These are phyloP conservation scores for Halcyon badia DNA, from an alignment of 2,797 vertebrate species.

Conservation along the genomic window DNA sequence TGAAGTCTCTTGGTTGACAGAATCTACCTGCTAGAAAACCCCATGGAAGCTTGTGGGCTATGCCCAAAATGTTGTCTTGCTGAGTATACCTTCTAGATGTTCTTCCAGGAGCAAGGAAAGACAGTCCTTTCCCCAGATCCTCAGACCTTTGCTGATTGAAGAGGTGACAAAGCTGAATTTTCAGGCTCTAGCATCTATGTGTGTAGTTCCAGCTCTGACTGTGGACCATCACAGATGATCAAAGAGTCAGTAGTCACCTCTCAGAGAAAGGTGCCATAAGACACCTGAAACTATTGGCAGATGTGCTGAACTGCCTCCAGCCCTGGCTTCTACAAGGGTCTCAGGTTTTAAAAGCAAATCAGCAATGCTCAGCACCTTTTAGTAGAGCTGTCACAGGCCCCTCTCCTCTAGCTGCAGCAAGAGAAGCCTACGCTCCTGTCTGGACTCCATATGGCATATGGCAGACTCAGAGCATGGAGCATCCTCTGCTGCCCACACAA, in stretches of 20 bases:
- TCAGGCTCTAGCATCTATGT: not conserved
- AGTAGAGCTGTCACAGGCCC: not conserved
- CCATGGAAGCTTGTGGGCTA: accelerated
- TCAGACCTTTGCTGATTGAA: not conserved
- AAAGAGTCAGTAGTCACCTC: not conserved
- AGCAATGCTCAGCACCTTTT: not conserved
- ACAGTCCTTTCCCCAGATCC: not conserved
- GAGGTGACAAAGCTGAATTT: not conserved
- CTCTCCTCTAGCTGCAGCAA: not conserved
- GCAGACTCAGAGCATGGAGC: not conserved
- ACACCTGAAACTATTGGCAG: not conserved
- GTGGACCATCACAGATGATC: not conserved
- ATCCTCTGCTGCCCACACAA: not conserved
- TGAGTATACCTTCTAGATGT: not conserved
- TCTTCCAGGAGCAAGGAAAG: not conserved
- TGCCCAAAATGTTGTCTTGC: not conserved
- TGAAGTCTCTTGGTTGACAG: not conserved
- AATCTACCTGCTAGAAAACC: not conserved
- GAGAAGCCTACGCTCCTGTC: not conserved
- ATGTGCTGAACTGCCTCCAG: not conserved
- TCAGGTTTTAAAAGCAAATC: not conserved
- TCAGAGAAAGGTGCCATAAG: not conserved
- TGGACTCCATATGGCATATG: not conserved
- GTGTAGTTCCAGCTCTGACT: not conserved
- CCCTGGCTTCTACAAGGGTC: not conserved